Base-by-base conservation (phyloP, 37 sponge, comb jelly and placozoan genomes). In the Geodia barretti region DNA sequence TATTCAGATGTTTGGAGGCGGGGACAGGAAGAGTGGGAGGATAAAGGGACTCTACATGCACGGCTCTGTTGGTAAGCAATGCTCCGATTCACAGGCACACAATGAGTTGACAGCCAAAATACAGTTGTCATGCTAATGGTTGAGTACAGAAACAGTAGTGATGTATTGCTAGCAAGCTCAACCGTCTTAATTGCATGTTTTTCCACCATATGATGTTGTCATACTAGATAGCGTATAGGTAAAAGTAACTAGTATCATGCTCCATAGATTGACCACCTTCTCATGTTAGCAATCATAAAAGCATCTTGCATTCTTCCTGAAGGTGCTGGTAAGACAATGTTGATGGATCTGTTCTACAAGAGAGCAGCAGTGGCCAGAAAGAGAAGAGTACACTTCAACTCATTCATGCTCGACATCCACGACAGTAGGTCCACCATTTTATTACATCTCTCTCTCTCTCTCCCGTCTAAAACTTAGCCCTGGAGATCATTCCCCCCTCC, bases 281-380 rank as follows among this genome's bases (percentile, higher is more conserved):
- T n/a, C n/a, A n/a, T n/a, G n/a, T n/a, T n/a, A n/a, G n/a, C n/a
- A n/a, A n/a, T n/a, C n/a, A n/a, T n/a, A n/a, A n/a, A n/a, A n/a
- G n/a, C n/a, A n/a, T n/a, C n/a, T n/a, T n/a, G n/a, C n/a, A n/a
- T n/a, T 32, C 28, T 23, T 17, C 0, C 14, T 64, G 29, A 34
- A 93, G 94, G 97, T 31, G 74, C 92, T 72, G 98, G 98, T 19
- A 98, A 98, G 90, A 98, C 98, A 21, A 98, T 98, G 98, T 39
- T 98, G 69, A 98, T 98, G 98, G 98, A 98, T 80, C 58, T 93
- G 81, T 98, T 98, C 82, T 98, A 82, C 72, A 70, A 89, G 25
- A 69, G 68, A 26, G 62, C 73, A 7, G 54, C 71, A 0, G 70
- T 64, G 9, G 69, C 80, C 1, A 81, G 68, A 67, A 98, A 98